Evolutionary conservation across 2,797 vertebrate genomes (phyloP), one percentile per base, ranked within the genome.

Genomic region (Leucoraja ocellata): DNA sequence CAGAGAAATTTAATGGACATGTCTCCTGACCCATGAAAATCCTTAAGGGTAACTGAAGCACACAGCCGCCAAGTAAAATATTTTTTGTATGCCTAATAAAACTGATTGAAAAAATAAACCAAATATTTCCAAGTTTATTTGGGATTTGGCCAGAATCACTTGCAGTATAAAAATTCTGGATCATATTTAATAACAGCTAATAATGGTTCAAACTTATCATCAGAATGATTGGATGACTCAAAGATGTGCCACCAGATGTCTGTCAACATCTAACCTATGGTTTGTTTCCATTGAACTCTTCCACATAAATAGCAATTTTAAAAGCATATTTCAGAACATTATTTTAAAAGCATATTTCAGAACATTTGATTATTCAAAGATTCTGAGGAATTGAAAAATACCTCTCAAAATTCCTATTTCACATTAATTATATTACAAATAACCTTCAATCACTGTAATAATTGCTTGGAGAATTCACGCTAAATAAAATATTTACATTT

Each of bases 301-400:
- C 32, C 54, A n/a, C 90, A 54, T 92, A 39, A 92, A 92, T 92
- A 74, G 71, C 68, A 74, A 13, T 92, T 91, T 92, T 39, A 74
- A 76, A 74, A 91, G 32, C 32, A 32, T 32, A 32, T 32, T 32
- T 32, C 32, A 32, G 32, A 32, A 32, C 32, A 32, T 32, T 32
- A 11, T 91, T 91, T 91, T 36, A 74, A 74, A 73, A 91, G 46
- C 76, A 74, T 2, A 25, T 54, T 28, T 46, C 2, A 36, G 68
- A 65, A 21, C 32, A 32, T 86, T 18, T 63, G 54, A 63, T 58
- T 86, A 5, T 32, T 25, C 7, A 84, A 61, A 16, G 13, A 86
- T 63, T 65, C n/a, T 63, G 61, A 86, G 28, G 28, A 1, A 5
- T 84, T 25, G 13, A 84, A 54, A 84, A 84, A 28, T 58, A 84